These are phyloP conservation scores for Yponomeuta plumbellus DNA, from an alignment of 2,888 invertebrate species.

Conservation along the genomic window DNA sequence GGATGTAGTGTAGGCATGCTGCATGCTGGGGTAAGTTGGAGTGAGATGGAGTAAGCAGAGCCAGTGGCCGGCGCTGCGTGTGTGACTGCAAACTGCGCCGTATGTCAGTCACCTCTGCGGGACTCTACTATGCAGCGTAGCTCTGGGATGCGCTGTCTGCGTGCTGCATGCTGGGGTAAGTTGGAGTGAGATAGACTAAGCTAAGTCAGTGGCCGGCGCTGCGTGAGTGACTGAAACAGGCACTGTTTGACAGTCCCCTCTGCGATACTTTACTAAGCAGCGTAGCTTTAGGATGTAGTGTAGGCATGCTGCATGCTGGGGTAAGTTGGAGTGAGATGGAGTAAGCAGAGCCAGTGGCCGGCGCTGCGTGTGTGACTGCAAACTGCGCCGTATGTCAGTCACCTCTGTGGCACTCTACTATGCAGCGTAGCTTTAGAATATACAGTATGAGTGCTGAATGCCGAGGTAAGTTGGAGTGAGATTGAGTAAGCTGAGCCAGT, in stretches of 20 bases:
- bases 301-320: slow-evolving; percentile 73
- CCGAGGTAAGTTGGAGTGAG: neutral
- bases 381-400: slow-evolving; percentile 84
- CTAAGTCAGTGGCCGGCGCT: neutral
- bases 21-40: slow-evolving; percentile 73
- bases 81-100: slow-evolving; percentile 83
- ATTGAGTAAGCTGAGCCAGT: neutral
- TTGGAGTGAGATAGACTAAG: neutral
- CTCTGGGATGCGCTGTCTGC: slow-evolving; percentile 78
- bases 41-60: slow-evolving; percentile 60
- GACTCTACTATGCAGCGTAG: slow-evolving; percentile 77
- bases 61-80: slow-evolving; percentile 82
- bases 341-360: slow-evolving; percentile 79
- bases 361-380: slow-evolving; percentile 82
- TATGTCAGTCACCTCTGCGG: slow-evolving; percentile 84
- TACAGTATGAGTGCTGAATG: neutral
- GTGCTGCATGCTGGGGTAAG: slow-evolving; percentile 56
- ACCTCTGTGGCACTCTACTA: slow-evolving; percentile 48
- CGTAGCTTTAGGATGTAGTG: slow-evolving; percentile 76
- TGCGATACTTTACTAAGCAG: slow-evolving; percentile 80
- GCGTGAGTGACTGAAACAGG: slow-evolving; percentile 82
- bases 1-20: slow-evolving; percentile 77
- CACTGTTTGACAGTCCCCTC: slow-evolving; percentile 84
- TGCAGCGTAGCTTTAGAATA: neutral
- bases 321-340: slow-evolving; percentile 67